phyloP scores from a whole-genome alignment of 2,888 invertebrate genomes.

The Sarcophaga variegata region DNA sequence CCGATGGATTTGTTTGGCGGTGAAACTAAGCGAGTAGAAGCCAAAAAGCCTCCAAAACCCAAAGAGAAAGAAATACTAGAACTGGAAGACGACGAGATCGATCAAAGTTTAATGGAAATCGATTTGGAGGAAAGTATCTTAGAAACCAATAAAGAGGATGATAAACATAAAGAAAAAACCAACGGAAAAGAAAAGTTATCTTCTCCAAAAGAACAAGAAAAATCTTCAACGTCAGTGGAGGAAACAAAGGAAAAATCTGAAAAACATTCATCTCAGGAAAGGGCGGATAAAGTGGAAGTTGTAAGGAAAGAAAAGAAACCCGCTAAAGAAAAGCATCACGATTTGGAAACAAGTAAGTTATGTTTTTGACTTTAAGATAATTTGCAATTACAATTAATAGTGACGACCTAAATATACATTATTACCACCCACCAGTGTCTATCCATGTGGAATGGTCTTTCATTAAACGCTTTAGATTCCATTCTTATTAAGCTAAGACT shows the following conservation, averaged over 20 bases:
- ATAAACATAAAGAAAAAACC: not conserved
- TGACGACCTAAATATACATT: too few species aligned
- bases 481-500: too few species aligned
- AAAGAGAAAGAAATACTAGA: conserved; percentile 77
- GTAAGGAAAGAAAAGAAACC: conserved; percentile 50
- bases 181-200: conserved; percentile 28
- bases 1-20: conserved; percentile 84
- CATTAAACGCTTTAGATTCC: too few species aligned
- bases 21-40: conserved; percentile 84
- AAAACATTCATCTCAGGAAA: conserved; percentile 46
- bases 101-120: conserved; percentile 76
- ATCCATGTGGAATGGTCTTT: too few species aligned
- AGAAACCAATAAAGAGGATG: conserved; percentile 27
- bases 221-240: conserved; percentile 40
- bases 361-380: not conserved
- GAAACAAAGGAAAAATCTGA: conserved; percentile 22
- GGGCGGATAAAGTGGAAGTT: conserved; percentile 34
- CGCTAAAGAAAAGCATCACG: conserved; percentile 55
- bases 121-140: conserved; percentile 72
- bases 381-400: too few species aligned
- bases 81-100: conserved; percentile 85
- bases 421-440: too few species aligned
- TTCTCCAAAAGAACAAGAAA: conserved; percentile 61
- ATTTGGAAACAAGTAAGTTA: conserved; percentile 77
- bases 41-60: conserved; percentile 80